Evolutionary conservation across 2,888 invertebrate species (phyloP).

Genomic region (Melanostoma scalare): DNA sequence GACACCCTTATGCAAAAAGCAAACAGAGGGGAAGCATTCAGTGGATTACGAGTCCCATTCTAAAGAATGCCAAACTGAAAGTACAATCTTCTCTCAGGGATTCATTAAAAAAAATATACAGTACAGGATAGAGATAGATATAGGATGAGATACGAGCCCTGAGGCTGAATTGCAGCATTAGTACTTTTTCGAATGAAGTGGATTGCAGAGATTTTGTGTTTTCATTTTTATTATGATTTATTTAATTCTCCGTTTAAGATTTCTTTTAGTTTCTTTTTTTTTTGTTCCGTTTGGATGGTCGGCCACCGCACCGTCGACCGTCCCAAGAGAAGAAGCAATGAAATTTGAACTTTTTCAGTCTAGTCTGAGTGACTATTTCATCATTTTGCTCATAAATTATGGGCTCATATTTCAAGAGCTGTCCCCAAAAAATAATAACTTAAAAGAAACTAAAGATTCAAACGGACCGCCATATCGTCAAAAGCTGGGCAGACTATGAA

Average conservation of each 20-base stretch:
- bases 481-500: too few relatives aligned
- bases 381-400: constrained; percentile 62
- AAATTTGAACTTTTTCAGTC: constrained; percentile 65
- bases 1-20: constrained; percentile 52
- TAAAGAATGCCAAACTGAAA: constrained; percentile 10
- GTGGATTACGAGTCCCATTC: constrained; percentile 36
- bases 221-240: background rate
- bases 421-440: constrained; percentile 58
- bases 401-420: constrained; percentile 69
- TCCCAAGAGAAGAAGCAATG: constrained; percentile 11
- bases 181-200: constrained; percentile 43
- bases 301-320: too few relatives aligned
- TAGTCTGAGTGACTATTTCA: constrained; percentile 52
- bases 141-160: constrained; percentile 2
- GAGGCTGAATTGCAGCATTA: constrained; percentile 42
- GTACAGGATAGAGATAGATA: constrained; percentile 28
- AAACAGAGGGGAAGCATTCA: constrained; percentile 27
- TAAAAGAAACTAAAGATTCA: constrained; percentile 45
- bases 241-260: constrained; percentile 9
- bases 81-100: constrained; percentile 37
- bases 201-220: constrained; percentile 52
- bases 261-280: constrained; percentile 5
- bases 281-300: background rate
- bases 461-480: constrained; percentile 1
- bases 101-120: constrained; percentile 65